Conservation (phyloP, 2,888 invertebrate genomes). For the Rhingia campestris region DNA sequence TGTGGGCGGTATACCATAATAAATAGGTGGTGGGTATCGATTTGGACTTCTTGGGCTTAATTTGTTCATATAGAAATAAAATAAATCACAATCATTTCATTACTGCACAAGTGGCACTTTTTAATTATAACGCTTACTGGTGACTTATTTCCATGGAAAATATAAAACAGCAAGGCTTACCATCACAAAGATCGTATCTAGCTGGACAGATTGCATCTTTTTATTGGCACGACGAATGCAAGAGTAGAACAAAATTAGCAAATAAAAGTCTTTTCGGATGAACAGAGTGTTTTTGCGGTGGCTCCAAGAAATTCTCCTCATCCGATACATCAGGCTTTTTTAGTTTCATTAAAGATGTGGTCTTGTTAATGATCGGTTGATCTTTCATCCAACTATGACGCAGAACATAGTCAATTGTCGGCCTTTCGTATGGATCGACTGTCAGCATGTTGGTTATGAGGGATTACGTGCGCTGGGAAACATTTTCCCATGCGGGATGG, state of each 20-base stretch:
- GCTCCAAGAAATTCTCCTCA: conserved; percentile 81
- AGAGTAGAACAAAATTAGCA: conserved; percentile 9
- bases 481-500: conserved; percentile 85
- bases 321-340: conserved; percentile 75
- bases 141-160: conserved; percentile 55
- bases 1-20: no score
- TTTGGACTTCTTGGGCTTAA: no score
- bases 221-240: conserved; percentile 14
- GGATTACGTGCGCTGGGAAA: conserved; percentile 87
- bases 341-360: conserved; percentile 79
- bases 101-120: not conserved
- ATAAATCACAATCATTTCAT: conserved; percentile 36
- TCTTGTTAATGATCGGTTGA: conserved; percentile 78
- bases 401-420: conserved; percentile 80
- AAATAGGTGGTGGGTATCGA: no score
- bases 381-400: conserved; percentile 80
- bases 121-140: conserved; percentile 32
- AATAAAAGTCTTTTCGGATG: conserved; percentile 47
- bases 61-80: conserved; percentile 11
- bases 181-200: not conserved
- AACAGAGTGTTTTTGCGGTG: conserved; percentile 80
- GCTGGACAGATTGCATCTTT: conserved; percentile 17
- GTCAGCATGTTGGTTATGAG: conserved; percentile 90
- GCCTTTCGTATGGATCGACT: conserved; percentile 83
- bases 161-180: conserved; percentile 48